phyloP scores from a whole-genome alignment of 2,888 invertebrate species.

The Ornithoptera priamus region DNA sequence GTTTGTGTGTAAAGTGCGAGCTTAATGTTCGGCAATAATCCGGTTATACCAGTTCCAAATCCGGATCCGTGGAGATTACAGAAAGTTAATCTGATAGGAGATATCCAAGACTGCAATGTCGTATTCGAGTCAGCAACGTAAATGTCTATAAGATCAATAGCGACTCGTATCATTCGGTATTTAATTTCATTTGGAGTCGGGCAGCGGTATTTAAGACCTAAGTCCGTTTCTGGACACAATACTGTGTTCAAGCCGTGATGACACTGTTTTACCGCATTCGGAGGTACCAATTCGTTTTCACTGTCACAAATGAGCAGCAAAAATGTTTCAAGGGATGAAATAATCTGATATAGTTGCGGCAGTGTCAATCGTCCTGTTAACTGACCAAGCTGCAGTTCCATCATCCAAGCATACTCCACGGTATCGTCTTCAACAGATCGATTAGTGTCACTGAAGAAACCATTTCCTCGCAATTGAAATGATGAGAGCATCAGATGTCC shows the following conservation, averaged over 20 bases:
- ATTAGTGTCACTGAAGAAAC: conserved; percentile 97
- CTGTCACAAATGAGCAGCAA: conserved; percentile 90
- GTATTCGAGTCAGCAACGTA: conserved; percentile 94
- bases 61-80: conserved; percentile 97
- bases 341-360: conserved; percentile 92
- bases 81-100: conserved; percentile 91
- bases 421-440: conserved; percentile 95
- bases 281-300: conserved; percentile 93
- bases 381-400: conserved; percentile 96
- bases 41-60: conserved; percentile 93
- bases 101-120: conserved; percentile 92
- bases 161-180: conserved; percentile 94
- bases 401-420: conserved; percentile 97
- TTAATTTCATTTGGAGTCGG: conserved; percentile 92
- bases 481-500: conserved; percentile 93
- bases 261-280: conserved; percentile 88
- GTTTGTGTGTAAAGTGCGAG: conserved; percentile 83
- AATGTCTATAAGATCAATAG: conserved; percentile 93
- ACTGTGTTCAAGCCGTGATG: conserved; percentile 87
- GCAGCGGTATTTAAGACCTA: conserved; percentile 86
- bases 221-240: conserved; percentile 84
- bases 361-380: conserved; percentile 93
- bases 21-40: conserved; percentile 87
- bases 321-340: conserved; percentile 94
- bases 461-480: conserved; percentile 94